A percentile compares a stretch with the other conserved stretches of the same genome.
Conservation (phyloP, 2,888 invertebrate species). For the Athripsodes cinereus region DNA sequence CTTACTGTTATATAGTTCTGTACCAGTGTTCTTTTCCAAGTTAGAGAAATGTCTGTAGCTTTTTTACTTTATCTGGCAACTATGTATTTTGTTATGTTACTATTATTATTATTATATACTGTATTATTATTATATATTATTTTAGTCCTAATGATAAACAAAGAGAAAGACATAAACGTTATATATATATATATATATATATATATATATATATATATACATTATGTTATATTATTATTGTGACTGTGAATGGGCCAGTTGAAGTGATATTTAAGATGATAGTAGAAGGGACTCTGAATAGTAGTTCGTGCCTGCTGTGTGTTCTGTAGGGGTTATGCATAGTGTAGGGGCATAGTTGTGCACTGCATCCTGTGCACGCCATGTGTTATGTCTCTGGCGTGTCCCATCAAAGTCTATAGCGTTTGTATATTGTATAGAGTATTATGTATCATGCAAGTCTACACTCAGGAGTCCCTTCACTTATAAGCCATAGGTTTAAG, state of each 20-base stretch:
- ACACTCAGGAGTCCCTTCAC: conserved; percentile 13
- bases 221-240: conserved; percentile 17
- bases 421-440: neutral
- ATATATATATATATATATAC: too few relatives aligned
- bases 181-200: too few relatives aligned
- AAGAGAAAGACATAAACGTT: neutral
- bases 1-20: too few relatives aligned
- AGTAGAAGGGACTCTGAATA: neutral
- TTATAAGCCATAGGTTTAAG: conserved; percentile 24
- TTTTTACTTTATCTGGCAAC: conserved; percentile 25
- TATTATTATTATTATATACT: conserved; percentile 18
- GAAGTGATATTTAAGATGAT: conserved; percentile 22
- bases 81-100: conserved; percentile 9
- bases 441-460: neutral
- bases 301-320: neutral
- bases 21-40: conserved; percentile 22
- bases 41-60: conserved; percentile 23
- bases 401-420: neutral
- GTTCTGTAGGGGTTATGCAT: neutral
- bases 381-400: conserved; percentile 15
- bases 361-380: neutral
- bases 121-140: conserved; percentile 18
- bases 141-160: neutral
- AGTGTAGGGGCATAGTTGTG: too few relatives aligned
- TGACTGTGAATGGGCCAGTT: conserved; percentile 28